Evolutionary conservation across 1,140 invertebrate genomes (phyloP).

Genomic region (Lutraria rhynchaena): DNA sequence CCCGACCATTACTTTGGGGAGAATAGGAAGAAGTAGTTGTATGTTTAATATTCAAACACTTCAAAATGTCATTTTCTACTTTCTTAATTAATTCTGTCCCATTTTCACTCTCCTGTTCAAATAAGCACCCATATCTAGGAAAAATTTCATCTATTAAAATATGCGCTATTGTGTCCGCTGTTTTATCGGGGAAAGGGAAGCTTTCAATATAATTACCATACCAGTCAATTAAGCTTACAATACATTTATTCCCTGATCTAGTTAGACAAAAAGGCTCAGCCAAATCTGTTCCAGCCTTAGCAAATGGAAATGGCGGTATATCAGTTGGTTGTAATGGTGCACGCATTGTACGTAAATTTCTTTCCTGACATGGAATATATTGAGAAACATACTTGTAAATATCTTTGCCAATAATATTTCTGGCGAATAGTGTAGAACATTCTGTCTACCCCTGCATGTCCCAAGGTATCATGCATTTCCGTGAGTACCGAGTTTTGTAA

Average conservation of each 20-base stretch:
- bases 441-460: too few species aligned
- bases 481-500: too few species aligned
- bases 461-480: too few species aligned
- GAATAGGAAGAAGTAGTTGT: conserved; percentile 38
- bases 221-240: conserved; percentile 44
- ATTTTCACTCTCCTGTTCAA: conserved; percentile 60
- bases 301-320: conserved; percentile 49
- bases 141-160: conserved; percentile 62
- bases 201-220: conserved; percentile 58
- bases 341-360: too few species aligned
- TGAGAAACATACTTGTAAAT: too few species aligned
- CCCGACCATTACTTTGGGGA: conserved; percentile 9
- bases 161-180: conserved; percentile 48
- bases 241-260: conserved; percentile 57
- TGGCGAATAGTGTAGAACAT: too few species aligned
- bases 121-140: conserved; percentile 37
- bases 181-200: conserved; percentile 53
- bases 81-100: conserved; percentile 56
- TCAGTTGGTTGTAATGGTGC: too few species aligned
- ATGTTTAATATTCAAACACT: conserved; percentile 49
- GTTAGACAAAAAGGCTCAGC: conserved; percentile 54
- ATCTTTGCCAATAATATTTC: too few species aligned
- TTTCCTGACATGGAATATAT: too few species aligned
- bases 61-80: conserved; percentile 27
- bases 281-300: conserved; percentile 58